Conservation (phyloP, 2,888 invertebrate genomes). For the Dioctria linearis region DNA sequence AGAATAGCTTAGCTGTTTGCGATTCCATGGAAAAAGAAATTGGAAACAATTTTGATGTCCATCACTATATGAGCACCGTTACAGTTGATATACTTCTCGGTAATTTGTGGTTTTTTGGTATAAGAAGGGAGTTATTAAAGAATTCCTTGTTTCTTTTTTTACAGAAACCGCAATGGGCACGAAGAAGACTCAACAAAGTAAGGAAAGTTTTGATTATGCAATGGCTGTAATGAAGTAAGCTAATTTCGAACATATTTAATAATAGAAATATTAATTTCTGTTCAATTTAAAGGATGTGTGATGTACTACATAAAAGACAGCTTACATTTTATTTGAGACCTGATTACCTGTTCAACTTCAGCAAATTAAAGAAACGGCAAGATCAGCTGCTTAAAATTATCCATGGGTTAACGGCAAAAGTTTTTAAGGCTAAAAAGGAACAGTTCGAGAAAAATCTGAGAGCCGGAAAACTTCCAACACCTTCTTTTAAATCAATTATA, state of each 20-base stretch:
- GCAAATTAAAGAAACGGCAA: slow-evolving; percentile 80
- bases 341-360: slow-evolving; percentile 81
- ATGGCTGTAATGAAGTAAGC: slow-evolving; percentile 83
- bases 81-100: slow-evolving; percentile 79
- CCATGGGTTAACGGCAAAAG: slow-evolving; percentile 83
- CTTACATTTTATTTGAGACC: slow-evolving; percentile 82
- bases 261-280: neutral
- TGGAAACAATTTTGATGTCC: slow-evolving; percentile 79
- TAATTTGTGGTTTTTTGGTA: neutral
- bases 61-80: slow-evolving; percentile 81
- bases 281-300: slow-evolving; percentile 75
- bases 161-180: slow-evolving; percentile 89
- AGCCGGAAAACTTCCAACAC: slow-evolving; percentile 71
- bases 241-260: neutral
- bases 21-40: slow-evolving; percentile 75
- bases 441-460: slow-evolving; percentile 73
- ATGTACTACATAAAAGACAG: slow-evolving; percentile 85
- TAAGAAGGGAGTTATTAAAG: neutral
- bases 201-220: slow-evolving; percentile 83
- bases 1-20: slow-evolving; percentile 79
- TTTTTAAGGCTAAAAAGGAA: slow-evolving; percentile 75
- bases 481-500: slow-evolving; percentile 71
- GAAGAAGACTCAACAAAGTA: slow-evolving; percentile 80
- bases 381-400: slow-evolving; percentile 79
- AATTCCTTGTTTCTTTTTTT: neutral